Evolutionary conservation across 2,797 vertebrate species (phyloP).

Genomic region (Sebastolobus alascanus): DNA sequence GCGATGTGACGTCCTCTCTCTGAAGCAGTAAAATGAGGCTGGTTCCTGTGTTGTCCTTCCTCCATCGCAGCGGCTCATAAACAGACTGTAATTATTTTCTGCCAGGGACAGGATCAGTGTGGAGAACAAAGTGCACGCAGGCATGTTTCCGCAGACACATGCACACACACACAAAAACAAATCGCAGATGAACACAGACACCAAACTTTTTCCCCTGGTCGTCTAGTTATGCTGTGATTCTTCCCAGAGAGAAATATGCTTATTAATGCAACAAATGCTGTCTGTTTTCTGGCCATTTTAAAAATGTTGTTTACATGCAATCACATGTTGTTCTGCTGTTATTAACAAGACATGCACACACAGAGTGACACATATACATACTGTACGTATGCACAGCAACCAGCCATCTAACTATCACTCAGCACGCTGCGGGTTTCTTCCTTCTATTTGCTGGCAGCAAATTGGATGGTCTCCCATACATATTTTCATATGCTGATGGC

Average conservation of each 20-base stretch:
- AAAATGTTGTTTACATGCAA: slow-evolving; percentile 72
- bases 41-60: slow-evolving; percentile 81
- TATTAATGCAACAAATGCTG: slow-evolving; percentile 82
- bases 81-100: slow-evolving; percentile 87
- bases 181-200: slow-evolving; percentile 55
- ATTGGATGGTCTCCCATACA: slow-evolving; percentile 80
- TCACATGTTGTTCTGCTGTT: slow-evolving; percentile 63
- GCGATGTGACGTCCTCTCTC: slow-evolving; percentile 83
- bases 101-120: slow-evolving; percentile 81
- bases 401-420: slow-evolving; percentile 82
- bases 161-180: slow-evolving; percentile 28
- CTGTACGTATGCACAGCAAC: slow-evolving; percentile 52
- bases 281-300: slow-evolving; percentile 61
- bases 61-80: slow-evolving; percentile 71
- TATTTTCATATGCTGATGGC: slow-evolving; percentile 85
- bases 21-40: slow-evolving; percentile 82
- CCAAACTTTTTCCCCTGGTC: slow-evolving; percentile 62
- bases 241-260: slow-evolving; percentile 74
- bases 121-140: slow-evolving; percentile 86
- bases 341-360: slow-evolving; percentile 59
- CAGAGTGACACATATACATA: slow-evolving; percentile 44
- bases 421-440: slow-evolving; percentile 73
- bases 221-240: slow-evolving; percentile 80
- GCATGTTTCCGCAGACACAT: slow-evolving; percentile 17
- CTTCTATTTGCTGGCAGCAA: slow-evolving; percentile 76